Evolutionary conservation across 2,888 invertebrate genomes (phyloP), one percentile per base, ranked within the genome.

Genomic region (Slavum lentiscoides): DNA sequence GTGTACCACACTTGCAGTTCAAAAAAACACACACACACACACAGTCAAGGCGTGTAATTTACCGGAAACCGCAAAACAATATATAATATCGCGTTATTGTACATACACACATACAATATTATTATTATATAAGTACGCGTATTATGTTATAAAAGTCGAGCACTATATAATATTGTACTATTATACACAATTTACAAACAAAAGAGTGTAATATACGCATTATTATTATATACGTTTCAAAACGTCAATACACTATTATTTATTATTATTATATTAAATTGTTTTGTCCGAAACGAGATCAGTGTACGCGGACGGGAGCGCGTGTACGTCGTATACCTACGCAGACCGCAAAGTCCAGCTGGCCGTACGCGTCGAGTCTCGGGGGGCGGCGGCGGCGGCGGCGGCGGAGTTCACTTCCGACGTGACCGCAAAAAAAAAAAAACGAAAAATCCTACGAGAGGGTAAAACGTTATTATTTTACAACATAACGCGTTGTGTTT

Each of bases 31-130:
- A 59, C 3, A 39, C 3, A 66, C 3, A 5, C 39, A 2, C 1
- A 7, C 58, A 55, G 76, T 62, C 76, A 80, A 80, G 70, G 80
- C 7, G 43, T 72, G 72, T 80, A 80, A 80, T 80, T 80, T 80
- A 80, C 80, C 80, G 80, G 80, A 80, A 80, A 80, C 80, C 80
- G 55, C 80, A 72, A 72, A 80, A 80, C 72, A 80, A 80, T 80
- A 80, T 80, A 30, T 30, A 30, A 30, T 30, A 30, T 30, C 30
- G 30, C 30, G 30, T 30, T 30, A 30, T 30, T 4, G 30, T 30
- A 30, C 4, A 30, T 4, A 13, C 17, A 11, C 11, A 43, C 43
- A 11, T 6, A n/a, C n/a, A n/a, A n/a, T n/a, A n/a, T n/a, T n/a
- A n/a, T n/a, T n/a, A n/a, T n/a, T n/a, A n/a, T n/a, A n/a, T n/a